A percentile compares a stretch with the other conserved stretches of the same genome.
phyloP scores from a whole-genome alignment of 2,888 invertebrate species.

The Linhomoeus sp. region DNA sequence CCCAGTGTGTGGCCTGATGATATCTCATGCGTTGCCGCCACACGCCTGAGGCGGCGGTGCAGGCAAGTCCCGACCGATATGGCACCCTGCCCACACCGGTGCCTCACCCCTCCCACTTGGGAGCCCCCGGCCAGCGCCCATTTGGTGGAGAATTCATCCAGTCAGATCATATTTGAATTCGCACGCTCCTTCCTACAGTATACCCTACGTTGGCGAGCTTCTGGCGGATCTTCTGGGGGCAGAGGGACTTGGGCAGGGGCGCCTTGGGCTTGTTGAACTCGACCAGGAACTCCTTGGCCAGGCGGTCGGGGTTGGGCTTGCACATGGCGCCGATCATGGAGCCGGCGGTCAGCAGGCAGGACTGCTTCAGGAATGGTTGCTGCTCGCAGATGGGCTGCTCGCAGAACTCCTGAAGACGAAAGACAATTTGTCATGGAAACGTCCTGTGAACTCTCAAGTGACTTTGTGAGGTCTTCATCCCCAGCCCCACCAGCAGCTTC shows the following conservation, averaged over 20 bases:
- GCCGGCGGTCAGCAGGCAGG: constrained; percentile 6
- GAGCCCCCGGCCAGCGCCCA: neutral
- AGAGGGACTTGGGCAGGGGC: neutral
- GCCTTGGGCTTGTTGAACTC: constrained; percentile 8
- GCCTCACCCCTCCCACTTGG: no score
- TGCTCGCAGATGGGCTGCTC: neutral
- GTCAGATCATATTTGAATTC: neutral
- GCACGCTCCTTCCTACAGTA: neutral
- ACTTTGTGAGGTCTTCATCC: neutral
- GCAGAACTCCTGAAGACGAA: neutral
- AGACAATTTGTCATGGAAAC: neutral
- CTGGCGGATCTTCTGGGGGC: constrained; percentile 3
- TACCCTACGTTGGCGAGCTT: constrained; percentile 2
- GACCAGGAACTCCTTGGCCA: constrained; percentile 11
- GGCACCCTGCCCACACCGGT: constrained; percentile 1
- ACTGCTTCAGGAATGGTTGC: constrained; percentile 2
- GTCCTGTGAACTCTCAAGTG: neutral
- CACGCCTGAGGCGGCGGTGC: no score
- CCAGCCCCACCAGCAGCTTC: constrained; percentile 3
- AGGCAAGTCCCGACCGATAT: neutral
- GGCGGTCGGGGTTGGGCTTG: constrained; percentile 5
- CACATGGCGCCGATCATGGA: constrained; percentile 6
- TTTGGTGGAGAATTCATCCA: neutral
- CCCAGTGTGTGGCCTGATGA: constrained; percentile 7
- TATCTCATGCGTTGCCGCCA: neutral